Evolutionary conservation across 2,797 vertebrate genomes (phyloP), one percentile per base, ranked within the genome.

Genomic region (Phataginus tricuspis): DNA sequence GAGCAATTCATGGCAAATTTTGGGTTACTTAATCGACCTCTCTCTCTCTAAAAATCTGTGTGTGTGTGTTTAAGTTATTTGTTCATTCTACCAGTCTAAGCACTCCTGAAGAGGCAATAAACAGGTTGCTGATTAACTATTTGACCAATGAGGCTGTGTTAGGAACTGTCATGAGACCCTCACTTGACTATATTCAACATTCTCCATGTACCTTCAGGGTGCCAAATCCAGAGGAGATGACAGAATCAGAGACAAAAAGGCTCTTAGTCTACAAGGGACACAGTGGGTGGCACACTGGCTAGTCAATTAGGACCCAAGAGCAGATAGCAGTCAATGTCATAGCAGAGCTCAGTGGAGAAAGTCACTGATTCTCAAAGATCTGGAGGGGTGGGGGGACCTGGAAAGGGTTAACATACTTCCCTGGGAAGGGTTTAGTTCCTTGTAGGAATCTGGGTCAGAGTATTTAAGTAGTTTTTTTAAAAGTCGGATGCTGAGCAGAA

Each of bases 391-490:
- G 69, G 55, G 53, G 2, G 31, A 72, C 14, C 86, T 72, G 13
- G 39, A 88, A 82, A 93, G 92, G n/a, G 95, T 95, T 96, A 97
- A 92, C 29, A 42, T 16, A 77, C 72, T 92, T 86, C 80, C 88
- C 74, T 31, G 71, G 96, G 93, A 91, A 94, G 74, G 72, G 75
- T 91, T 95, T 64, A 63, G 55, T 42, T 95, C 83, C 69, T 79
- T 51, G 31, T 86, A 90, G 95, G 78, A 96, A 96, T 95, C 92
- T 94, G 91, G 92, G 94, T 90, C 96, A 90, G 79, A 45, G 78
- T 53, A 91, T 77, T 86, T 95, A 74, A 45, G 88, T 53, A 51
- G 86, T 94, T 93, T 93, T 93, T 93, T 94, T 96, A n/a, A 69
- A 97, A 97, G 89, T 93, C 83, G 84, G 91, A 83, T n/a, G 57